Evolutionary conservation across 2,113 vertebrate genomes (phyloP).

Genomic region (Marmota flaviventris): DNA sequence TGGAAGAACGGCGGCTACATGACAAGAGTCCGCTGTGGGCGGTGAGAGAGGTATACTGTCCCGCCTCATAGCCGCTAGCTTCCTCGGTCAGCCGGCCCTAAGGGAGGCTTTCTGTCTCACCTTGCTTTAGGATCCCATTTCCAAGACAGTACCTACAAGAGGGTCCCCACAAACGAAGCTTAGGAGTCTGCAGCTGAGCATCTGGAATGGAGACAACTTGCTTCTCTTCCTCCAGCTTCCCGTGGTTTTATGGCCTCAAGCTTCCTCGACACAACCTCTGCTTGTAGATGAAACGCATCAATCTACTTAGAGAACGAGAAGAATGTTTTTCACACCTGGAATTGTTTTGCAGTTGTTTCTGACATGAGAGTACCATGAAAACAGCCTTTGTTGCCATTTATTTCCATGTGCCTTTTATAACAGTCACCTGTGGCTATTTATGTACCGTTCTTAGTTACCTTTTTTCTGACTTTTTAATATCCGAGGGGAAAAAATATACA

Average conservation of each 20-base stretch:
- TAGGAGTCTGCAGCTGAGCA: background rate
- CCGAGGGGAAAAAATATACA: background rate
- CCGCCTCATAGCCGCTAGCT: background rate
- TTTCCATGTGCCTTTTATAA: constrained; percentile 23
- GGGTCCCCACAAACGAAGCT: background rate
- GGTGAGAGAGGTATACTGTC: background rate
- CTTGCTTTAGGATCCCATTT: background rate
- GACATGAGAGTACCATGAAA: constrained; percentile 26
- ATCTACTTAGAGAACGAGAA: background rate
- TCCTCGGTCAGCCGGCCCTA: background rate
- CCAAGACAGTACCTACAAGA: background rate
- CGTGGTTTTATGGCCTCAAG: background rate
- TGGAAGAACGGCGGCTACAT: background rate
- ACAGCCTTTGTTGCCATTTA: background rate
- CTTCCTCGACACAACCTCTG: background rate
- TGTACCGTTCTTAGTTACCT: background rate
- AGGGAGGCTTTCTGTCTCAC: background rate
- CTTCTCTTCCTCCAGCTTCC: background rate
- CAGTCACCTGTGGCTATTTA: constrained; percentile 51
- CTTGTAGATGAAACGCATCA: background rate
- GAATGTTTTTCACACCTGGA: background rate
- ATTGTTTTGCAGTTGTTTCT: constrained; percentile 8
- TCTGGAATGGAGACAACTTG: background rate
- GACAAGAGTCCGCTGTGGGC: background rate
- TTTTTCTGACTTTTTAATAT: constrained; percentile 36